Evolutionary conservation across 2,797 vertebrate genomes (phyloP), one percentile per base, ranked within the genome.

Genomic region (Oophaga sylvatica): DNA sequence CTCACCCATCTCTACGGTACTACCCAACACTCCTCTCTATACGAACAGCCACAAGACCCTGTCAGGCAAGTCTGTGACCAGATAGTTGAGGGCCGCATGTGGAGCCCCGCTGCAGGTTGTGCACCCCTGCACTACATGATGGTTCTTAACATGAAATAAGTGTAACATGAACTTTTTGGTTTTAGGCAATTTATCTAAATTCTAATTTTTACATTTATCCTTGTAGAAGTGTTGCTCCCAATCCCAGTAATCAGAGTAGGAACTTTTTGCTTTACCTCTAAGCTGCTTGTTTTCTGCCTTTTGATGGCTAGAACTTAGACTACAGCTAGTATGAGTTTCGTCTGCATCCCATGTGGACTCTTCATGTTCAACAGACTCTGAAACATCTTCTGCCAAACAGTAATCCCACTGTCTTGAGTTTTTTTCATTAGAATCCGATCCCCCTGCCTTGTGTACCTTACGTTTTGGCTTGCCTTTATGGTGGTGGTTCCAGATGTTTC

Each of bases 161-260:
- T 19, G 70, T 41, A 71, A 41, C 17, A 41, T 41, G 35, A 19
- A 9, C 19, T 3, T n/a, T 22, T 31, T 70, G 8, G 16, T 67
- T 67, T 67, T 29, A 41, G 12, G 1, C 26, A 26, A 15, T 20
- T 13, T 48, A 8, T 48, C 2, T 68, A 56, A 15, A 35, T 60
- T 83, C 17, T 53, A 71, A 57, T 5, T 31, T 81, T 83, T 56
- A 71, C 45, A 31, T 29, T 35, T 35, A 60, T 77, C 41, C 13
- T 62, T 19, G 48, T 86, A 89, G 73, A 89, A 89, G 60, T 86
- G 73, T 22, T 81, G 73, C 10, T 89, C 73, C 88, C 88, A 89
- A 9, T 89, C 88, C 63, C 67, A 83, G 59, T 76, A 89, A 68
- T 86, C 73, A 65, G 62, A 62, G 48, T 71, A 79, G 0, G 80